Base-by-base conservation (phyloP, 2,113 vertebrate species). In the Malaclemys terrapin region DNA sequence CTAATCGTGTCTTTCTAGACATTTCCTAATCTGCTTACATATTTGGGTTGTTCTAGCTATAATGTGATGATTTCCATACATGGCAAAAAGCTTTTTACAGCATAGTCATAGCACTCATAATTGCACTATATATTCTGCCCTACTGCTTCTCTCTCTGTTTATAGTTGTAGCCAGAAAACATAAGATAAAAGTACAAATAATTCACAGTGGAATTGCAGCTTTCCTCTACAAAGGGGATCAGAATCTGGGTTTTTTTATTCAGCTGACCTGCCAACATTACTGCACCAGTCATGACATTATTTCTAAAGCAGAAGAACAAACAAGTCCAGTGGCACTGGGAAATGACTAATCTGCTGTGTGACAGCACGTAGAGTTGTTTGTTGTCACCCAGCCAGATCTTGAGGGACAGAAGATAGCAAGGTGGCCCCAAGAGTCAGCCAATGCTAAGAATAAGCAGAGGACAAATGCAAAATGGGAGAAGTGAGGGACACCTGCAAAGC, bases 291-390 rank as follows among this genome's bases (percentile, higher is more conserved):
- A 59, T 86, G 84, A 12, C 31, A 8, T 6, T 13, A 17, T 80
- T 29, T n/a, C 82, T 53, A 35, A 83, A 76, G 38, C 38, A 82
- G 17, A 3, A 22, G 53, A 89, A 35, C 14, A 42, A 52, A 80
- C 24, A 24, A 85, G 20, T 29, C 42, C 80, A 38, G 62, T 27
- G 13, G 10, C 8, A 29, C 25, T 0, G 0, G 2, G 29, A 35
- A 38, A 20, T 38, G 72, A 5, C 31, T 13, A 2, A 12, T 75
- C 85, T 8, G 54, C 56, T 17, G 25, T 78, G 59, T 54, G 81
- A 25, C 84, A 84, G 42, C n/a, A 35, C 42, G 22, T 14, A 80
- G 38, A 57, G 31, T 5, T 35, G 52, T 19, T 47, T 80, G 76
- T 47, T 80, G 83, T 76, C 38, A 57, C 59, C 50, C 38, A 69